phyloP scores from a whole-genome alignment of 2,888 invertebrate genomes.

The Fragum sueziense region DNA sequence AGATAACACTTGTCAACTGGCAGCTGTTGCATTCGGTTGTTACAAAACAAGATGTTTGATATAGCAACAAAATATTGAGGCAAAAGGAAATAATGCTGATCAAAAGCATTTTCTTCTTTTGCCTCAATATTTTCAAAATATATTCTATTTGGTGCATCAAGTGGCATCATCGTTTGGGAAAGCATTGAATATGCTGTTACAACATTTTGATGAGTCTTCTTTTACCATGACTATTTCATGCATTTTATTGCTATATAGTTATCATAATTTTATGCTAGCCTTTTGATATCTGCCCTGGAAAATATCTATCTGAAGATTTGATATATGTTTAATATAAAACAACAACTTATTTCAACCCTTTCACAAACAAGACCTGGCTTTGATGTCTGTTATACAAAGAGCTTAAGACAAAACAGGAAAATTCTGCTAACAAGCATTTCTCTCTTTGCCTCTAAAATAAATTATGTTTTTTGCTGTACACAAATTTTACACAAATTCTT shows the following conservation, averaged over 20 bases:
- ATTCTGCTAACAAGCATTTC: neutral
- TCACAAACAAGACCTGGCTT: neutral
- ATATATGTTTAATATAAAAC: too few species aligned
- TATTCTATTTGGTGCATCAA: neutral
- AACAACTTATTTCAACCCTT: neutral
- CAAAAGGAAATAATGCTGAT: conserved; percentile 4
- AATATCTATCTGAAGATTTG: too few species aligned
- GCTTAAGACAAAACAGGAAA: neutral
- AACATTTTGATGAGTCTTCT: too few species aligned
- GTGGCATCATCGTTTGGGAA: neutral
- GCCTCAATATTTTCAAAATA: conserved; percentile 5
- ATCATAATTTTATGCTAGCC: too few species aligned
- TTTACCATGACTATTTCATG: too few species aligned
- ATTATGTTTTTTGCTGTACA: too few species aligned
- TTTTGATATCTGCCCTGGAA: too few species aligned
- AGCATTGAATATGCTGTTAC: neutral
- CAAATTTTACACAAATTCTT: neutral
- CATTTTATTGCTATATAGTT: too few species aligned
- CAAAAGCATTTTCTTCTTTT: conserved; percentile 5
- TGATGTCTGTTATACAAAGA: neutral
- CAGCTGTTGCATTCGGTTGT: too few species aligned
- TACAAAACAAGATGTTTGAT: too few species aligned
- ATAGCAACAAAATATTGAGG: neutral
- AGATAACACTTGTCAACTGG: too few species aligned
- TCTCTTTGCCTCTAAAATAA: too few species aligned